Evolutionary conservation across 1,140 invertebrate species (phyloP).

Genomic region (Luehdorfia chinensis): DNA sequence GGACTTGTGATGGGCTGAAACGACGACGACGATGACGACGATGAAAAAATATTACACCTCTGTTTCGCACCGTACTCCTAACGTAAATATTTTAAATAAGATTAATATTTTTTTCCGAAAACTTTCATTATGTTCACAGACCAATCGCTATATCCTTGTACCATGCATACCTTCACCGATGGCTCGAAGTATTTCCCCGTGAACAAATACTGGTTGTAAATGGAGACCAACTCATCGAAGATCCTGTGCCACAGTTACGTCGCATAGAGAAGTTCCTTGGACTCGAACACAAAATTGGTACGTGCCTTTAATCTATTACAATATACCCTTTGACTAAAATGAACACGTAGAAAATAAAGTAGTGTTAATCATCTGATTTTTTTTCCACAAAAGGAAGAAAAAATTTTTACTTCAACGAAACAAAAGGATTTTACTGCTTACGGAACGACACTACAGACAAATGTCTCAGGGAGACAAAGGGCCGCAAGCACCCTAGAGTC

Average conservation of each 20-base stretch:
- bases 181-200: conserved; percentile 92
- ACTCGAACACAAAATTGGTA: conserved; percentile 80
- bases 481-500: conserved; percentile 93
- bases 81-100: no score
- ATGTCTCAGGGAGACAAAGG: conserved; percentile 96
- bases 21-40: no score
- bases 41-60: no score
- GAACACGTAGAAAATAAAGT: no score
- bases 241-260: conserved; percentile 93
- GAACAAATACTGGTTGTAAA: conserved; percentile 96
- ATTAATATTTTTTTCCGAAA: no score
- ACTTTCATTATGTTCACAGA: conserved; percentile 55
- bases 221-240: conserved; percentile 95
- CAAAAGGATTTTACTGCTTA: conserved; percentile 98
- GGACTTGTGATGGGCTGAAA: no score
- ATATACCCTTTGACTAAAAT: neutral
- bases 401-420: conserved; percentile 98
- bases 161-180: conserved; percentile 88
- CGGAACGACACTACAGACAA: conserved; percentile 90
- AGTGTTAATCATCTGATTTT: neutral
- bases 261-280: conserved; percentile 93
- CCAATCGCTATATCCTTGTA: conserved; percentile 91
- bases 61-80: no score
- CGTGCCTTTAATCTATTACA: conserved; percentile 11
- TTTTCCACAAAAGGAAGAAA: conserved; percentile 80